Conservation (phyloP, 2,113 vertebrate genomes). For the Kryptolebias marmoratus region DNA sequence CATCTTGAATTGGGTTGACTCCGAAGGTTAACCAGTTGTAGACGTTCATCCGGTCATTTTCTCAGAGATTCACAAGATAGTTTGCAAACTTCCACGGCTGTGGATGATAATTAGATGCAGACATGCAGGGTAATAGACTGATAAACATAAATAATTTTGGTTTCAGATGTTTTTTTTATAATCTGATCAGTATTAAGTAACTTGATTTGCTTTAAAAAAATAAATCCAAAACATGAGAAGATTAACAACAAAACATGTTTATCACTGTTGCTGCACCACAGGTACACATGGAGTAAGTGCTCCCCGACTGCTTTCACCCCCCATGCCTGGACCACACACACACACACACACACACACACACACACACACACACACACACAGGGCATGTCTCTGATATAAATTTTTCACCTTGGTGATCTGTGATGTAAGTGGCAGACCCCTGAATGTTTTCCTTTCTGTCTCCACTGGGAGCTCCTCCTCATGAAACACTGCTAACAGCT, state of each 20-base stretch:
- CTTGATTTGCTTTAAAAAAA: not conserved
- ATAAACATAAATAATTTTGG: no score
- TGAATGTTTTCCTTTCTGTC: constrained; percentile 36
- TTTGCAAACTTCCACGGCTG: no score
- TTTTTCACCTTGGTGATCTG: constrained; percentile 63
- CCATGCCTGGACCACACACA: constrained; percentile 14
- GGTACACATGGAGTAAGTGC: constrained; percentile 27
- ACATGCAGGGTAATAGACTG: no score
- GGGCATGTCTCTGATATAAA: constrained; percentile 54
- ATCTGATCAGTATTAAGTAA: no score
- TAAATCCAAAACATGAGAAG: not conserved
- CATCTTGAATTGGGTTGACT: no score
- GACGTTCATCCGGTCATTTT: no score
- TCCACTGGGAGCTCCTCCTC: constrained; percentile 55
- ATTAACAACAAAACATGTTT: not conserved
- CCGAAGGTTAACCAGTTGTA: no score
- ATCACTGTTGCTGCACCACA: constrained; percentile 28
- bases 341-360: constrained; percentile 2
- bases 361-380: constrained; percentile 23
- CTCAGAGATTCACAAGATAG: no score
- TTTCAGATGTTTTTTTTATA: no score
- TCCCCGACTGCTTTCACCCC: constrained; percentile 27
- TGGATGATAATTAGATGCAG: no score
- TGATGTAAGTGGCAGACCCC: constrained; percentile 59
- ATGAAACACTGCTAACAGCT: constrained; percentile 69